These are phyloP conservation scores for Pseudorhombus dupliciocellatus DNA, from an alignment of 2,113 vertebrate genomes.

Conservation along the genomic window DNA sequence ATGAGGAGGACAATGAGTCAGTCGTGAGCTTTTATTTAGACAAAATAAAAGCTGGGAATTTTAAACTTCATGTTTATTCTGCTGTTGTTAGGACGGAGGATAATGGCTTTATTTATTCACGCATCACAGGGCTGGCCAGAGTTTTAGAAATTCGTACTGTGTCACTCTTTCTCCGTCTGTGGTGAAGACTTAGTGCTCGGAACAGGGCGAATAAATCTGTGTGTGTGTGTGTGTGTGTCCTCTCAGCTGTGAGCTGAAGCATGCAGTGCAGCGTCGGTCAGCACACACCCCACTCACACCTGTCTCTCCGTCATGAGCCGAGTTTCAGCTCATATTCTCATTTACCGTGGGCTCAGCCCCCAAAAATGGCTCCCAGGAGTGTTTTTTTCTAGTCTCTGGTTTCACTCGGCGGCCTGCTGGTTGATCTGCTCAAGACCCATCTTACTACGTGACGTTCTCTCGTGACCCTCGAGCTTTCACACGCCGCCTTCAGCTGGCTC, in stretches of 20 bases:
- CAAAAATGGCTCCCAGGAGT: constrained; percentile 57
- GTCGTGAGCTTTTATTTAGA: neutral
- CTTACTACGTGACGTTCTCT: neutral
- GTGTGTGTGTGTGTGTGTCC: constrained; percentile 39
- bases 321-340: constrained; percentile 35
- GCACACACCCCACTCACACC: constrained; percentile 1
- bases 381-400: constrained; percentile 31
- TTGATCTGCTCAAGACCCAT: neutral
- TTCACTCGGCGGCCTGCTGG: constrained; percentile 38
- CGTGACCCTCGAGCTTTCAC: neutral
- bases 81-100: neutral
- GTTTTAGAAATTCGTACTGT: neutral
- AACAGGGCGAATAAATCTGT: constrained; percentile 5
- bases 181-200: neutral
- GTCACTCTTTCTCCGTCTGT: constrained; percentile 12
- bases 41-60: neutral
- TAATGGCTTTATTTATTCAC: neutral
- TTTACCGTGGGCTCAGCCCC: constrained; percentile 44
- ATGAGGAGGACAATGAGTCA: constrained; percentile 4
- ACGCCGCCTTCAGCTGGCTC: constrained; percentile 2
- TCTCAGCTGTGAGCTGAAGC: constrained; percentile 69
- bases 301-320: constrained; percentile 11
- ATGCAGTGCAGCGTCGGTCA: constrained; percentile 26
- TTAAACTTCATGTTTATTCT: neutral
- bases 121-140: too few relatives aligned